These are phyloP conservation scores for Amaurobius ferox DNA, from an alignment of 2,888 invertebrate species.

Conservation along the genomic window DNA sequence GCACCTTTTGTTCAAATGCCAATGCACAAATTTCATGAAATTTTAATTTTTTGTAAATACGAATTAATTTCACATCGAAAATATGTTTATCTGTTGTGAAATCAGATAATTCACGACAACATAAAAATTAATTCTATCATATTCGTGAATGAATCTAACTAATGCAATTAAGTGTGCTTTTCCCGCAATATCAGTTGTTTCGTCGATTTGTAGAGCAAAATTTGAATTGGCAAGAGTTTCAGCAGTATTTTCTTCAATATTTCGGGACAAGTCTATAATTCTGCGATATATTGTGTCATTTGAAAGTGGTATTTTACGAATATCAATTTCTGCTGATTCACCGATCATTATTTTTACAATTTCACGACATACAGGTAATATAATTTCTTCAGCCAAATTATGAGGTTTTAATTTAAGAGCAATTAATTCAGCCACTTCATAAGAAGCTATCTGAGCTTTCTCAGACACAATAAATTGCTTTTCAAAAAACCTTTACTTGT, in stretches of 20 bases:
- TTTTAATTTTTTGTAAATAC: background rate
- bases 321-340: too few relatives aligned
- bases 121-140: background rate
- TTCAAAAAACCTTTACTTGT: conserved; percentile 21
- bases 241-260: background rate
- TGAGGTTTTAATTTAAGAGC: too few relatives aligned
- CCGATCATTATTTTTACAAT: conserved; percentile 1
- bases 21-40: background rate
- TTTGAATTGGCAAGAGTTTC: background rate
- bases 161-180: conserved; percentile 11
- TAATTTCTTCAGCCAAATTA: too few relatives aligned
- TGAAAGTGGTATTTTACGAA: too few relatives aligned
- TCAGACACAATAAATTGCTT: conserved; percentile 8
- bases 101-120: too few relatives aligned
- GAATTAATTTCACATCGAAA: background rate
- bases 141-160: background rate
- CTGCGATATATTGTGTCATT: background rate
- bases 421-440: too few relatives aligned
- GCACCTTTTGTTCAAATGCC: conserved; percentile 6
- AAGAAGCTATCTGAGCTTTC: conserved; percentile 6
- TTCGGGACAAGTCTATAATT: too few relatives aligned
- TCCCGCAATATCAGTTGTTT: conserved; percentile 3
- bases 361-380: background rate
- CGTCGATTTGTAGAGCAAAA: conserved; percentile 13
- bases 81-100: background rate